These are phyloP conservation scores for Pogona vitticeps DNA, from an alignment of 2,113 vertebrate species.

Conservation along the genomic window DNA sequence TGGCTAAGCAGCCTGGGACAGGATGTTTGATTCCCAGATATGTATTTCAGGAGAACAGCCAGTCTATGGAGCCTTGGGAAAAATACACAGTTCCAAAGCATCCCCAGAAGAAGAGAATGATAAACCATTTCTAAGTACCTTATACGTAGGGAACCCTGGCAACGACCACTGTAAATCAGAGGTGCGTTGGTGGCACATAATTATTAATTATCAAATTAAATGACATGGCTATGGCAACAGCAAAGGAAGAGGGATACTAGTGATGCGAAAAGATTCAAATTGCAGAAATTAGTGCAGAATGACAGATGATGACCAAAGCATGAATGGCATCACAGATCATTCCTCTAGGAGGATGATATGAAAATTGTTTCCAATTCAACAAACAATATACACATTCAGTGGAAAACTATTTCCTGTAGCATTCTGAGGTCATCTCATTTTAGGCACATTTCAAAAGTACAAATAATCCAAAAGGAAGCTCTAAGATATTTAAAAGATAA, in stretches of 20 bases:
- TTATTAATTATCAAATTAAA: neutral
- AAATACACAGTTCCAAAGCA: too few relatives aligned
- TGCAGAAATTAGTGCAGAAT: neutral
- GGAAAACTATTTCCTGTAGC: neutral
- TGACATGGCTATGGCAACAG: neutral
- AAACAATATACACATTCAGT: too few relatives aligned
- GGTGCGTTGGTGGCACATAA: too few relatives aligned
- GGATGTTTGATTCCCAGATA: too few relatives aligned
- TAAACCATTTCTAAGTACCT: too few relatives aligned
- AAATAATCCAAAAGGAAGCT: neutral
- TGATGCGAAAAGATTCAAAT: neutral
- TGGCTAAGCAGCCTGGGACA: too few relatives aligned
- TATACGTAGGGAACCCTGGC: too few relatives aligned
- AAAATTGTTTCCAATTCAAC: neutral
- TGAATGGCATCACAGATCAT: neutral
- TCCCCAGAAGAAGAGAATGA: too few relatives aligned
- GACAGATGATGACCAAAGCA: neutral
- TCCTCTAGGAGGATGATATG: neutral
- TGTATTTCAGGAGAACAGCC: too few relatives aligned
- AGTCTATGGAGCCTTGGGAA: too few relatives aligned
- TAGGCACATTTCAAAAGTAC: neutral
- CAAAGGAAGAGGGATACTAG: neutral
- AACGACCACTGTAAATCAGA: too few relatives aligned
- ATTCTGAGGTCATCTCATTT: neutral
- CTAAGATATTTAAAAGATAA: neutral